Conservation (phyloP, 1,140 invertebrate species). For the Catajapyx aquilonaris region DNA sequence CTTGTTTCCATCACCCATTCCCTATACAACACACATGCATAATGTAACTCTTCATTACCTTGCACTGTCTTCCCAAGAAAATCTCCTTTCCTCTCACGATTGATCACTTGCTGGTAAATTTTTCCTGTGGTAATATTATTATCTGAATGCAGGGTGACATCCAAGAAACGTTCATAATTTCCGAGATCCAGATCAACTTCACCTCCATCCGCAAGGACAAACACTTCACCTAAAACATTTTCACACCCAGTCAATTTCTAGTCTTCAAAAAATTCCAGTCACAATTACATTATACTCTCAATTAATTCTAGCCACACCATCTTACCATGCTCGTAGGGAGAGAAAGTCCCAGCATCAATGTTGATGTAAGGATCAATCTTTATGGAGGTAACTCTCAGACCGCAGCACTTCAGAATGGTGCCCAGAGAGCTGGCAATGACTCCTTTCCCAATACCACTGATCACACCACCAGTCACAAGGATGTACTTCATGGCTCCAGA, state of each 20-base stretch:
- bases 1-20: too few species aligned
- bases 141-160: constrained; percentile 79
- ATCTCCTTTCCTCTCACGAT: constrained; percentile 77
- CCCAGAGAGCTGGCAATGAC: constrained; percentile 92
- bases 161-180: constrained; percentile 96
- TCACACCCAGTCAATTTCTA: too few species aligned
- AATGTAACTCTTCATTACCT: too few species aligned
- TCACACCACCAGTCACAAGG: constrained; percentile 90
- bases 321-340: constrained; percentile 93
- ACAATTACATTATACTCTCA: too few species aligned
- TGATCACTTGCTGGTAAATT: constrained; percentile 90
- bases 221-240: constrained; percentile 87
- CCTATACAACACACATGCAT: too few species aligned
- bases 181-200: constrained; percentile 98
- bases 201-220: constrained; percentile 94
- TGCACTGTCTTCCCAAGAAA: constrained; percentile 98
- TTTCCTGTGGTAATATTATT: constrained; percentile 99
- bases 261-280: too few species aligned
- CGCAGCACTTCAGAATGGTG: constrained; percentile 78
- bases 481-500: constrained; percentile 99
- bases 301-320: too few species aligned
- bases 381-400: constrained; percentile 82
- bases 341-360: constrained; percentile 96
- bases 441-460: constrained; percentile 95
- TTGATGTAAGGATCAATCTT: constrained; percentile 99